Base-by-base conservation (phyloP, 2,797 vertebrate species). In the Huso huso region DNA sequence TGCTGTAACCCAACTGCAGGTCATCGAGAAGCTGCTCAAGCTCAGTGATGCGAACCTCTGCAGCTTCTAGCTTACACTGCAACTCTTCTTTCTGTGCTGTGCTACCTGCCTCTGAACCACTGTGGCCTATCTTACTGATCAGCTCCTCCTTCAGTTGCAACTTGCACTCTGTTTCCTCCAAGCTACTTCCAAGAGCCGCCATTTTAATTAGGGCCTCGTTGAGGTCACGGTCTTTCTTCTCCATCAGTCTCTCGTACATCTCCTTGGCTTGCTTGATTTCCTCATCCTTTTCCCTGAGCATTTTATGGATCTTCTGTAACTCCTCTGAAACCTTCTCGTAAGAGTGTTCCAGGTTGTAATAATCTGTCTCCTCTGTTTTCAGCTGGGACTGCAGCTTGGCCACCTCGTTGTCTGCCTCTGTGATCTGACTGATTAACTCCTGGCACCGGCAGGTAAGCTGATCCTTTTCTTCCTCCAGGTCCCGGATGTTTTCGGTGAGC, bases 161-260 rank as follows among this genome's bases (percentile, higher is more conserved):
- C 70, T 89, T 93, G 69, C 87, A 81, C 77, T 95, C 94, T 0
- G 92, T 89, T 78, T 98, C 93, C 81, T 97, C 94, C 71, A 94
- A 83, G 80, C 89, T 95, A 81, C 82, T 93, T 67, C 93, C 93
- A 63, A 94, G 81, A 53, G 88, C 90, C 18, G 88, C 84, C 88
- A 94, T 92, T 84, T 95, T 96, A 73, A 95, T 79, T 64, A 95
- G 86, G 49, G 93, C 93, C 77, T 98, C 94, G 48, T 86, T 92
- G 71, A 96, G 86, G 74, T 94, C 94, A 68, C 87, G 86, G 55
- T 97, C 93, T 62, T 96, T 96, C 75, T 89, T 91, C 61, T 88
- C 88, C 66, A 96, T 84, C 64, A 92, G 83, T 70, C 87, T 89
- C 76, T 93, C 85, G 2, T 97, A 95, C 78, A 86, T 83, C 66